A percentile compares a stretch with the other conserved stretches of the same genome.
These are phyloP conservation scores for Celastrina argiolus DNA, from an alignment of 2,888 invertebrate species.

Conservation along the genomic window DNA sequence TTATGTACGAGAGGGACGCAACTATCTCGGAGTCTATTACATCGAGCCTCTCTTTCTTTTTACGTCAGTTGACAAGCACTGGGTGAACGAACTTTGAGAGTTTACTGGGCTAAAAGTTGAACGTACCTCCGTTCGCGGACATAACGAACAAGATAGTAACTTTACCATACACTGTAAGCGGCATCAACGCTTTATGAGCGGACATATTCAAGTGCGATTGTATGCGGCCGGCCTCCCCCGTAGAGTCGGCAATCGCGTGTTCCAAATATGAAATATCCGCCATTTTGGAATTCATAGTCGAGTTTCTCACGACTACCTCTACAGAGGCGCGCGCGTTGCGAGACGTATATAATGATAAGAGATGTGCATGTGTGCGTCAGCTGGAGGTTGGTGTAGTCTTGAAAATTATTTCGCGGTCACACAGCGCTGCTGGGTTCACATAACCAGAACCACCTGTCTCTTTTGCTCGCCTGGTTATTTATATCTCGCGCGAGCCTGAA, in stretches of 20 bases:
- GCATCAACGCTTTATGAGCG: conserved; percentile 53
- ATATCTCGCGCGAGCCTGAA: conserved; percentile 70
- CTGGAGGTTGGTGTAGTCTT: conserved; percentile 74
- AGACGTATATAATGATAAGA: conserved; percentile 59
- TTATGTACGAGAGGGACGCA: conserved; percentile 54
- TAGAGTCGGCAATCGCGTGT: conserved; percentile 47
- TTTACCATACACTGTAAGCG: conserved; percentile 58
- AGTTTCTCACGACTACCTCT: conserved; percentile 76
- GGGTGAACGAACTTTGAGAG: conserved; percentile 77
- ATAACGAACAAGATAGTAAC: conserved; percentile 78
- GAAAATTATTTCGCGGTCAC: conserved; percentile 79
- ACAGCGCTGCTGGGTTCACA: conserved; percentile 71
- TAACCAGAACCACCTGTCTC: conserved; percentile 74
- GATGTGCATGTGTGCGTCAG: conserved; percentile 46
- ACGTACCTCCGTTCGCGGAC: conserved; percentile 78
- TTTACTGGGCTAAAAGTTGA: conserved; percentile 80
- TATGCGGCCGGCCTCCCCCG: conserved; percentile 33
- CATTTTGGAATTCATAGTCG: conserved; percentile 49
- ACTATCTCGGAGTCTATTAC: conserved; percentile 43
- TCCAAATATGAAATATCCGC: conserved; percentile 33
- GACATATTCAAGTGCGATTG: conserved; percentile 39
- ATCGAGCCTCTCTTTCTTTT: conserved; percentile 56
- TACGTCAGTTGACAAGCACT: conserved; percentile 78
- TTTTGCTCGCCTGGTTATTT: conserved; percentile 75
- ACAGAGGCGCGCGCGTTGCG: conserved; percentile 62